Conservation (phyloP, 1,140 invertebrate species). For the Reticulitermes speratus region DNA sequence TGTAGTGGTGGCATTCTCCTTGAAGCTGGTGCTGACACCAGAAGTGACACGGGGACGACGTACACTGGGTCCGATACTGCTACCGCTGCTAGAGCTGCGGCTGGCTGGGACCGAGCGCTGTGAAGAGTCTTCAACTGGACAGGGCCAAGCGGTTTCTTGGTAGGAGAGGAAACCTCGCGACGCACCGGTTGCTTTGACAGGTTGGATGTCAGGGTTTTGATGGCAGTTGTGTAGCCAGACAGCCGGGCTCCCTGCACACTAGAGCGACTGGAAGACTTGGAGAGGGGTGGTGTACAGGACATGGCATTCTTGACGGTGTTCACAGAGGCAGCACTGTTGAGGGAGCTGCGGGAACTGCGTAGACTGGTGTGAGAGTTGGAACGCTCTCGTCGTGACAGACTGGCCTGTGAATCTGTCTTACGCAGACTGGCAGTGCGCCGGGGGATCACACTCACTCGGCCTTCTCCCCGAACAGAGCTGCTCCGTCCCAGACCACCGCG, state of each 20-base stretch:
- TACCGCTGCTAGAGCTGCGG: conserved; percentile 47
- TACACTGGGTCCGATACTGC: conserved; percentile 41
- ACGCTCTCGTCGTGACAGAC: conserved; percentile 45
- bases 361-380: conserved; percentile 71
- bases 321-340: conserved; percentile 77
- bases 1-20: conserved; percentile 44
- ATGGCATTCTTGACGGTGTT: conserved; percentile 68
- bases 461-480: conserved; percentile 41
- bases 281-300: conserved; percentile 39
- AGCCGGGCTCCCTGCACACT: conserved; percentile 36
- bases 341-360: conserved; percentile 74
- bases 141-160: conserved; percentile 44
- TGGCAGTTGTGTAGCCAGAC: conserved; percentile 42
- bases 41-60: conserved; percentile 36
- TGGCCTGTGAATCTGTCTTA: conserved; percentile 42
- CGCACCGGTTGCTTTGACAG: conserved; percentile 36
- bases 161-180: conserved; percentile 30
- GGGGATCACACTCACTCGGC: conserved; percentile 41
- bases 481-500: conserved; percentile 41
- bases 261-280: conserved; percentile 22
- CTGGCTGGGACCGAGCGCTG: conserved; percentile 41
- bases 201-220: conserved; percentile 43
- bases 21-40: conserved; percentile 44
- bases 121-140: conserved; percentile 36
- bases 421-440: conserved; percentile 45